A percentile compares a stretch with the other conserved stretches of the same genome.
phyloP scores from a whole-genome alignment of 2,113 vertebrate genomes.

The Periophthalmodon schlosseri region DNA sequence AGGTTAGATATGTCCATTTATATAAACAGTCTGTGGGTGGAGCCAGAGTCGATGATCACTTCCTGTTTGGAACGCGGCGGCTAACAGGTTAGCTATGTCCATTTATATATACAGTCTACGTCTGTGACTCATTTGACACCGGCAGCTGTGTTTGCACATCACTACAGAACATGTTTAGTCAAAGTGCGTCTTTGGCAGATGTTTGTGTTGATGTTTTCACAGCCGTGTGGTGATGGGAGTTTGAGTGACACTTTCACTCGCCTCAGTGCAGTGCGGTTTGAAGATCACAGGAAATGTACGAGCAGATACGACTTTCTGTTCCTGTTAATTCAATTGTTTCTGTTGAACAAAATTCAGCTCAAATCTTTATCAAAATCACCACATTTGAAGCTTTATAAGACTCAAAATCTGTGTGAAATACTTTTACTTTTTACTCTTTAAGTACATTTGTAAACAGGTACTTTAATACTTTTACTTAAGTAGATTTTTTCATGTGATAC shows the following conservation, averaged over 20 bases:
- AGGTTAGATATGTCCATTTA: no score
- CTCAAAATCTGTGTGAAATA: no score
- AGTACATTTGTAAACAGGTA: no score
- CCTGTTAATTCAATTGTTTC: background rate
- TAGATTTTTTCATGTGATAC: no score
- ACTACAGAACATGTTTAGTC: background rate
- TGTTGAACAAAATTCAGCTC: no score
- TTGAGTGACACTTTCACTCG: background rate
- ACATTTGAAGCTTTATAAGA: no score
- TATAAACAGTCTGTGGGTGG: no score
- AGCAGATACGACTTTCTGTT: background rate
- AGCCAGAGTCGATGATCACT: no score
- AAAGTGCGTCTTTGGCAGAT: background rate
- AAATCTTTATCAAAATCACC: background rate
- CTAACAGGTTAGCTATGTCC: no score
- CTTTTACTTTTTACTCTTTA: no score
- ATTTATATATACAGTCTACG: background rate
- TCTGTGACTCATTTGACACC: slow-evolving; percentile 3
- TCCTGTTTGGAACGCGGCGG: no score
- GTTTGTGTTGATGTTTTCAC: background rate
- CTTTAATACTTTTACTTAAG: no score
- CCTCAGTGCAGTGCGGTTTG: background rate
- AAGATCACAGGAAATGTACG: background rate
- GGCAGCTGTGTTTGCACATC: background rate
- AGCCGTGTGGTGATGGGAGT: background rate